These are phyloP conservation scores for Pogona vitticeps DNA, from an alignment of 2,113 vertebrate species.

Conservation along the genomic window DNA sequence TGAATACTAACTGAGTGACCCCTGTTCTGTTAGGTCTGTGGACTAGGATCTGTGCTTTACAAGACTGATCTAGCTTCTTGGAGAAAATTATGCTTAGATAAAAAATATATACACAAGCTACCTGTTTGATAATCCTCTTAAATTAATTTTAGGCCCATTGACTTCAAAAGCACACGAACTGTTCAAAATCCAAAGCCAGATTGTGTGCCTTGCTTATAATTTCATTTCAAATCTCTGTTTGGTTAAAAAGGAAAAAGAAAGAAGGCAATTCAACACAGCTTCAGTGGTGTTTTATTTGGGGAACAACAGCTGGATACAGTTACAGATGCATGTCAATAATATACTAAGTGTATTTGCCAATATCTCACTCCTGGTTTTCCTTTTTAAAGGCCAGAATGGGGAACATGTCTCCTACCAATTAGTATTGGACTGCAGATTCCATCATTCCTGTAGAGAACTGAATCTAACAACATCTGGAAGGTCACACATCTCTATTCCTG, in stretches of 20 bases:
- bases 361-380: slow-evolving; percentile 21
- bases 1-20: neutral
- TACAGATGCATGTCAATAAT: slow-evolving; percentile 21
- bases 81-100: slow-evolving; percentile 16
- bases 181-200: neutral
- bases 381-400: slow-evolving; percentile 19
- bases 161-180: neutral
- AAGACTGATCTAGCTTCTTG: slow-evolving; percentile 8
- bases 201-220: neutral
- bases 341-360: slow-evolving; percentile 33
- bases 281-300: slow-evolving; percentile 54
- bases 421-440: too few species aligned
- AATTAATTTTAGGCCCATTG: neutral
- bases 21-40: neutral
- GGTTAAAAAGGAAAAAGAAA: neutral
- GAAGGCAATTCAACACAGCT: slow-evolving; percentile 13
- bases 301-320: slow-evolving; percentile 47
- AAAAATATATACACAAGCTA: slow-evolving; percentile 8
- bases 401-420: neutral
- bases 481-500: too few species aligned
- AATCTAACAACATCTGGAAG: too few species aligned
- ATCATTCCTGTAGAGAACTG: too few species aligned
- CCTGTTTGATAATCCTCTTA: slow-evolving; percentile 1
- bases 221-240: neutral
- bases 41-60: neutral